Conservation (phyloP, 92 coral and sea anemone species). For the Actinostola sp. region DNA sequence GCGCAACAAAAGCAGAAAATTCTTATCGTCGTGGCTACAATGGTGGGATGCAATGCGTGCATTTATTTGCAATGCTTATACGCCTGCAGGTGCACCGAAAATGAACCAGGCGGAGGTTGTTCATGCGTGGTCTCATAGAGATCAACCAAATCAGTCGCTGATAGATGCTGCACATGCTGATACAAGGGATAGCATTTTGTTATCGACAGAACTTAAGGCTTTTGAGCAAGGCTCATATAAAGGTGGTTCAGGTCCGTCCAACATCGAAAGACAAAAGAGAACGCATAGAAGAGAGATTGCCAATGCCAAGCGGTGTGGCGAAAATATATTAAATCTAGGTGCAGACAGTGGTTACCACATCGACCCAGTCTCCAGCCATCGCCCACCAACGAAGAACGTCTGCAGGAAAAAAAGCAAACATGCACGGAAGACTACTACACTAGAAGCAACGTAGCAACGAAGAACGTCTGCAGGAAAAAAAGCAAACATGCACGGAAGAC, state of each 20-base stretch:
- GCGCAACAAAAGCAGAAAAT: slow-evolving; percentile 10
- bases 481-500: no score
- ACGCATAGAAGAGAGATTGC: slow-evolving; percentile 11
- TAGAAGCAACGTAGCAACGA: no score
- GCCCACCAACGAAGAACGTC: not conserved
- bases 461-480: no score
- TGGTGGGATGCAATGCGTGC: slow-evolving; percentile 47
- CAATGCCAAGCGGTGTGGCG: slow-evolving; percentile 10
- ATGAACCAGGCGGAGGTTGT: not conserved
- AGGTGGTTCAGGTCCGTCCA: slow-evolving; percentile 40
- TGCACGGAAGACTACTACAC: no score
- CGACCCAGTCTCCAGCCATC: no score
- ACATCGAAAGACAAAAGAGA: slow-evolving; percentile 5
- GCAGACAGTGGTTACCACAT: slow-evolving; percentile 5
- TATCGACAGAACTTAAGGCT: slow-evolving; percentile 21
- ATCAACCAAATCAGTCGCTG: slow-evolving; percentile 19
- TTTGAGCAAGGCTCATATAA: slow-evolving; percentile 22
- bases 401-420: no score
- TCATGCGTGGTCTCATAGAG: no score
- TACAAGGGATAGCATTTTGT: slow-evolving; percentile 26
- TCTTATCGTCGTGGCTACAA: slow-evolving; percentile 16
- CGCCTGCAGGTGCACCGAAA: not conserved
- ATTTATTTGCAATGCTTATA: slow-evolving; percentile 26
- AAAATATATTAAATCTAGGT: slow-evolving; percentile 3
- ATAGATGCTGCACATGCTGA: slow-evolving; percentile 35